These are phyloP conservation scores for Chelonoidis abingdonii DNA, from an alignment of 2,113 vertebrate genomes.

Conservation along the genomic window DNA sequence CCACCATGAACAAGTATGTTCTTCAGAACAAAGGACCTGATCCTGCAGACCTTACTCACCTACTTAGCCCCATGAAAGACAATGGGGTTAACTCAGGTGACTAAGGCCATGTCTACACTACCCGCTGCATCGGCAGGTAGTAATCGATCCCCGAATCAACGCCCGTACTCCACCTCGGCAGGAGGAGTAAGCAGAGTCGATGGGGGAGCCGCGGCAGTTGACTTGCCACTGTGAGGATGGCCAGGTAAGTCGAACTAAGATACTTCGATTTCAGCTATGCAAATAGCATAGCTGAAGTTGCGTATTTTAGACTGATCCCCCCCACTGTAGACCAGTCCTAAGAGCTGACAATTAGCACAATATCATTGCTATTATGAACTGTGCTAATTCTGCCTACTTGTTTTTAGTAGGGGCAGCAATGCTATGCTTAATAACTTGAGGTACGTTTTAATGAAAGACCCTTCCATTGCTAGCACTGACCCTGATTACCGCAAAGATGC, in stretches of 20 bases:
- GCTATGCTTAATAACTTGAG: slow-evolving; percentile 44
- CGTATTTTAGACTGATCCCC: too few species aligned
- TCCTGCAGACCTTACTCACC: neutral
- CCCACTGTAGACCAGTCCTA: too few species aligned
- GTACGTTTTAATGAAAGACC: slow-evolving; percentile 52
- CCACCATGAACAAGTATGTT: neutral
- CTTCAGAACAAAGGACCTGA: neutral
- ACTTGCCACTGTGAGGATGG: too few species aligned
- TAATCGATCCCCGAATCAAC: too few species aligned
- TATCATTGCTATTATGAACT: neutral
- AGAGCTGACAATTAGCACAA: neutral
- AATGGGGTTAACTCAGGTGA: neutral
- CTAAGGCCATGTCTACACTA: too few species aligned
- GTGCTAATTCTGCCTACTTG: neutral
- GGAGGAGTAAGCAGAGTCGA: too few species aligned
- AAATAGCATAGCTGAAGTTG: too few species aligned
- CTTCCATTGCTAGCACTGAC: neutral
- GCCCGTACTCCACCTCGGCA: too few species aligned
- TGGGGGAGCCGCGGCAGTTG: too few species aligned
- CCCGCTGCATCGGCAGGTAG: too few species aligned
- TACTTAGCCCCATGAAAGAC: neutral
- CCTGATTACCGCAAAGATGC: neutral
- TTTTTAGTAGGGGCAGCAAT: neutral
- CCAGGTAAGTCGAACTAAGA: too few species aligned
- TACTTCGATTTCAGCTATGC: too few species aligned